These are phyloP conservation scores for Heterotilapia buettikoferi DNA, from an alignment of 2,113 vertebrate species.

Conservation along the genomic window DNA sequence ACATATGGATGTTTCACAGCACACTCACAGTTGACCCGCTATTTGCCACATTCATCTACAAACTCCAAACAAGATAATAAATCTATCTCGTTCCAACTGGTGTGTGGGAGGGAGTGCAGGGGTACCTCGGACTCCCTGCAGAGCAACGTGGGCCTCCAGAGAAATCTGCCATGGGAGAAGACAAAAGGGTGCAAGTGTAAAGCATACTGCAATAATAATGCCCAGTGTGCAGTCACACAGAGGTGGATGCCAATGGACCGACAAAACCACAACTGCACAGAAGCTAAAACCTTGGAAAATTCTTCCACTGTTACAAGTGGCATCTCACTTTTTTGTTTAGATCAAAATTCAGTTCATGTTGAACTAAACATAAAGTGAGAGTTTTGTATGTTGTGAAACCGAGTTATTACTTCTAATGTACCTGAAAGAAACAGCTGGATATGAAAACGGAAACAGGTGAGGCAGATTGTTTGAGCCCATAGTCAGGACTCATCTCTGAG, in stretches of 20 bases:
- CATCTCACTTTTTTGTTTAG: background rate
- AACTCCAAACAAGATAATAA: constrained; percentile 24
- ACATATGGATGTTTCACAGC: background rate
- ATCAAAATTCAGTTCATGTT: background rate
- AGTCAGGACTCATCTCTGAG: background rate
- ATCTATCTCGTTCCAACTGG: constrained; percentile 6
- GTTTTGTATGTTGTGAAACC: background rate
- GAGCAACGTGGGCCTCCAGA: background rate
- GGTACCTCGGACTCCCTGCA: background rate
- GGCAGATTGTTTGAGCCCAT: background rate
- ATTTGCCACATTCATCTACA: background rate
- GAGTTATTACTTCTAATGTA: background rate
- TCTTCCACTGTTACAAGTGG: background rate
- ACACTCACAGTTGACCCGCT: background rate
- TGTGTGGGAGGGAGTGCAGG: background rate
- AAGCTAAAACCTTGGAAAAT: background rate
- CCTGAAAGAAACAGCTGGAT: background rate
- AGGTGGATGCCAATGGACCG: background rate
- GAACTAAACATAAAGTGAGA: background rate
- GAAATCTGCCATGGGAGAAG: background rate
- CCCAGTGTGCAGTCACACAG: background rate
- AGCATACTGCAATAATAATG: background rate
- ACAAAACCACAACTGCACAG: background rate
- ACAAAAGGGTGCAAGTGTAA: background rate
- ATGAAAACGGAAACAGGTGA: background rate